phyloP scores from a whole-genome alignment of 2,113 vertebrate species.

The Channa maculata region DNA sequence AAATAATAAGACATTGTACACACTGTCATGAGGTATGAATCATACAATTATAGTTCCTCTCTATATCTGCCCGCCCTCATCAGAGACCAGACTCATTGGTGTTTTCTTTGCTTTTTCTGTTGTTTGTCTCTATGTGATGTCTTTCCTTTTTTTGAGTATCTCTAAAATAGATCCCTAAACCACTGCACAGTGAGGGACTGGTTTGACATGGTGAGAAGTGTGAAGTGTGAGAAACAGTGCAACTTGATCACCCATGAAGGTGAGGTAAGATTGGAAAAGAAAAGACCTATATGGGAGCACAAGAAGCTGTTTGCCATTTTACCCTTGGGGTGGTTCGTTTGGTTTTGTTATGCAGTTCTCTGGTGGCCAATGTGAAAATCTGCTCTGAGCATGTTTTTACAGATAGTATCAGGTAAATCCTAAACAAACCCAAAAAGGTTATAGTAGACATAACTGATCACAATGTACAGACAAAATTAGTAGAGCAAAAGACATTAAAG shows the following conservation, averaged over 20 bases:
- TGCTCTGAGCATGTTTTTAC: too few relatives aligned
- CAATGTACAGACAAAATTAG: neutral
- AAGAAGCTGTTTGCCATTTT: conserved; percentile 44
- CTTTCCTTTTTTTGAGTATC: neutral
- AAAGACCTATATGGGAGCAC: conserved; percentile 29
- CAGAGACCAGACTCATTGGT: neutral
- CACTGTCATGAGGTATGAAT: conserved; percentile 70
- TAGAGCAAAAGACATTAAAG: neutral
- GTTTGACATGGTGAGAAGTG: neutral
- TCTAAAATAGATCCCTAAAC: neutral
- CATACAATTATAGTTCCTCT: conserved; percentile 58
- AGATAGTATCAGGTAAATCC: too few relatives aligned
- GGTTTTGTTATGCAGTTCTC: conserved; percentile 41
- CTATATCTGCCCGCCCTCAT: conserved; percentile 11
- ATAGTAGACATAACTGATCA: too few relatives aligned
- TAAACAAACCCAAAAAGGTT: too few relatives aligned
- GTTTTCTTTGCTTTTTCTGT: conserved; percentile 12
- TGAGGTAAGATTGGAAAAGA: conserved; percentile 32
- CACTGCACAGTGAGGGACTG: conserved; percentile 4
- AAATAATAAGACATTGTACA: conserved; percentile 20
- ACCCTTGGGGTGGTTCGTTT: conserved; percentile 22
- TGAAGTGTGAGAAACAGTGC: conserved; percentile 49
- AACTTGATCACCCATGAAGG: conserved; percentile 47
- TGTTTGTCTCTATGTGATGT: neutral
- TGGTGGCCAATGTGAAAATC: conserved; percentile 9